Conservation (phyloP, 2,113 vertebrate species). For the Murina feae region DNA sequence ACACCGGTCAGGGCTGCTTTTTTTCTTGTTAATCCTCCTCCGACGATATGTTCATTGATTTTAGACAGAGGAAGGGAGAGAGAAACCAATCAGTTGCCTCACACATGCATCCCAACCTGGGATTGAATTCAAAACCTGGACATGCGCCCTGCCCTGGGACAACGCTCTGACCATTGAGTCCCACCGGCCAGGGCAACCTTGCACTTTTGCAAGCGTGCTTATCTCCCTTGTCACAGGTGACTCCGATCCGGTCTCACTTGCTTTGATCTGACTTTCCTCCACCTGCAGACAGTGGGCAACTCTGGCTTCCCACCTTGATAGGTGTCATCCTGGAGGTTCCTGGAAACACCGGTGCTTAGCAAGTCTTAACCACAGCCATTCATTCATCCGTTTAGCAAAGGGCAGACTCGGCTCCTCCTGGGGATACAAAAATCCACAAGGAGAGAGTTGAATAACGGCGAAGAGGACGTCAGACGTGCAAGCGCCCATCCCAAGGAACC, state of each 20-base stretch:
- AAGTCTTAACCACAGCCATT: background rate
- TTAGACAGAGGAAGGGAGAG: no score
- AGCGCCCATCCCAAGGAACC: background rate
- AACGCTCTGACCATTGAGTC: no score
- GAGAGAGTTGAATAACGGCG: background rate
- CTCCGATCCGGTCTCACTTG: background rate
- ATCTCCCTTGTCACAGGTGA: background rate
- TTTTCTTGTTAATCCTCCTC: background rate
- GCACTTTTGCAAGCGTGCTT: background rate
- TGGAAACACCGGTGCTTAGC: background rate
- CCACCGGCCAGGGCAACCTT: background rate
- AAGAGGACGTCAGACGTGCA: background rate
- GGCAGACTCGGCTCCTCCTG: background rate
- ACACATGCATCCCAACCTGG: no score
- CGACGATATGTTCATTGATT: no score
- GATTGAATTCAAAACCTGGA: no score
- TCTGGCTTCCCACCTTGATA: background rate
- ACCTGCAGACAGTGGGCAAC: background rate
- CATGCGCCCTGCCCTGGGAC: no score
- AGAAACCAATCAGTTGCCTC: no score
- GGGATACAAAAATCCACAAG: background rate
- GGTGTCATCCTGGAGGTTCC: background rate
- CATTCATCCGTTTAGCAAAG: background rate
- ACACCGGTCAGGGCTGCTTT: no score
- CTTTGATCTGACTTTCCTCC: background rate